Percentiles rank a stretch among this genome's conserved stretches.
Conservation (phyloP, 2,113 vertebrate species). For the Mus musculus region DNA sequence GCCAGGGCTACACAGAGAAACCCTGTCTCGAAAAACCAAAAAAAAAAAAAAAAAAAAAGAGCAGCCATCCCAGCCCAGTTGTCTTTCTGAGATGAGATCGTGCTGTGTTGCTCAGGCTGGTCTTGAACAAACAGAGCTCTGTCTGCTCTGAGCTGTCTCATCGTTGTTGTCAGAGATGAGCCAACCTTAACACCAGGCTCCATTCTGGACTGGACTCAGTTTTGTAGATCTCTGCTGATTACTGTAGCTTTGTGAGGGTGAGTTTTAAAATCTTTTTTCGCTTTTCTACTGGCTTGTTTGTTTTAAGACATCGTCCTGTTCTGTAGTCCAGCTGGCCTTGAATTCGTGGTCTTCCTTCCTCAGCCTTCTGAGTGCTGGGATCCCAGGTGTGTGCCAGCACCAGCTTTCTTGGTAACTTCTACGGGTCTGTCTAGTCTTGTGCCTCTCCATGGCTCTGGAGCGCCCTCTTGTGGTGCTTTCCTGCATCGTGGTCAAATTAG, state of each 20-base stretch:
- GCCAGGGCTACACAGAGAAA: too few species aligned
- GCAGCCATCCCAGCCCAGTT: background rate
- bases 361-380: background rate
- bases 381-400: background rate
- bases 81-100: background rate
- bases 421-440: background rate
- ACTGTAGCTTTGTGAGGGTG: background rate
- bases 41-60: too few species aligned
- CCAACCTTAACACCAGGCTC: too few species aligned
- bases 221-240: background rate
- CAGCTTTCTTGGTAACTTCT: background rate
- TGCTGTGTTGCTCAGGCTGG: background rate
- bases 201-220: background rate
- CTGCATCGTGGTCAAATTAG: constrained; percentile 14
- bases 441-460: background rate
- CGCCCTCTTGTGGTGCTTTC: constrained; percentile 52
- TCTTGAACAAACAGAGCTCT: background rate
- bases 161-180: background rate
- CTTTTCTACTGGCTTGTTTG: background rate
- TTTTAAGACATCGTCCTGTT: background rate
- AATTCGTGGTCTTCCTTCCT: background rate
- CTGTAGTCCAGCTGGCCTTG: background rate
- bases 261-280: too few species aligned
- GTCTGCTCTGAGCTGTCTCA: background rate
- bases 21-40: too few species aligned